A percentile compares a stretch with the other conserved stretches of the same genome.
Conservation (phyloP, 2,888 invertebrate species). For the Spisula solida region DNA sequence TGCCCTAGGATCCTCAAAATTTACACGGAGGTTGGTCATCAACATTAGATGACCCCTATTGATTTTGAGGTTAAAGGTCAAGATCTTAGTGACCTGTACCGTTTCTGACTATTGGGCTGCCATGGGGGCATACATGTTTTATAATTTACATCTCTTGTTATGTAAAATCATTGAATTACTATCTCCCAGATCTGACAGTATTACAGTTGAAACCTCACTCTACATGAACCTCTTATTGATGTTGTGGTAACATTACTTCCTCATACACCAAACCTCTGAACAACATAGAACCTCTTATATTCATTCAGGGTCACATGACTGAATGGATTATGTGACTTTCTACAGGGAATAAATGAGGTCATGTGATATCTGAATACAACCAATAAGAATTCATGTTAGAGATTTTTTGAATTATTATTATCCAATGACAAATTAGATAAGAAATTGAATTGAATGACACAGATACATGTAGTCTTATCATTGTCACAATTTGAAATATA, state of each 20-base stretch:
- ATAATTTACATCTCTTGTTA: no score
- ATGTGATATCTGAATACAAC: constrained; percentile 19
- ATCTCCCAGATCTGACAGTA: constrained; percentile 16
- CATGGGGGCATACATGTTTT: no score
- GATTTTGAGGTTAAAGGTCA: no score
- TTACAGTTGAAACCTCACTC: constrained; percentile 13
- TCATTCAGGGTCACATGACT: constrained; percentile 16
- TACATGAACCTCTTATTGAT: not conserved
- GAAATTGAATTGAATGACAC: not conserved
- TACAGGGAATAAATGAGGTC: constrained; percentile 27
- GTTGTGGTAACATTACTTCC: constrained; percentile 6
- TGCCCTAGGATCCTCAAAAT: no score
- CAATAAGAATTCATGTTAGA: constrained; percentile 20
- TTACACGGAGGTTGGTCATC: no score
- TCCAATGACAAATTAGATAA: not conserved
- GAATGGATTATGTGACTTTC: not conserved
- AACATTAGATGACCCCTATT: no score
- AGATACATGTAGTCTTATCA: no score
- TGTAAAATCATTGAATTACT: not conserved
- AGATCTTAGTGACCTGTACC: no score
- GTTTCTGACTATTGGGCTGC: no score
- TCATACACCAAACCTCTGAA: constrained; percentile 15
- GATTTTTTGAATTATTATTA: not conserved
- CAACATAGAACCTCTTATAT: constrained; percentile 26
- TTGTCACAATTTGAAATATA: not conserved